Evolutionary conservation across 2,797 vertebrate species (phyloP).

Genomic region (Tapera naevia): DNA sequence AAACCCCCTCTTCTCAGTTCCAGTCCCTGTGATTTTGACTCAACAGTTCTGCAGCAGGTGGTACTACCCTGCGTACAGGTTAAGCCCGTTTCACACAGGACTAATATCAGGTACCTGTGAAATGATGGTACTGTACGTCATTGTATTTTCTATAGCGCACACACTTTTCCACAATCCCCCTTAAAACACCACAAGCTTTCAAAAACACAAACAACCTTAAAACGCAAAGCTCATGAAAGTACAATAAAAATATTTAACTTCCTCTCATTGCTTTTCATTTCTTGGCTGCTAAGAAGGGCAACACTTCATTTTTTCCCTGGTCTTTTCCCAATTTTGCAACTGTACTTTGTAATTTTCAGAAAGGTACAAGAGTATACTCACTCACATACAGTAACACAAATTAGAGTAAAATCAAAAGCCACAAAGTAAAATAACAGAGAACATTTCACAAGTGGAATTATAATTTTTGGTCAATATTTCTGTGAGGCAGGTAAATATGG

Average conservation of each 20-base stretch:
- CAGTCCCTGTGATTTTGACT: background rate
- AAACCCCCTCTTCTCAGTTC: background rate
- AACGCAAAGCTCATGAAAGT: background rate
- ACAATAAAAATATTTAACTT: background rate
- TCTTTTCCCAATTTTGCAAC: background rate
- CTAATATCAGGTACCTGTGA: background rate
- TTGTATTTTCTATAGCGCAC: background rate
- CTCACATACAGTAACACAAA: conserved; percentile 14
- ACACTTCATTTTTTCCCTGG: background rate
- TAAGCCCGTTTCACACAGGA: background rate
- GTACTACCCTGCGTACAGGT: background rate
- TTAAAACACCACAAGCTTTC: background rate
- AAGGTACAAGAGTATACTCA: background rate
- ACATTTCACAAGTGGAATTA: conserved; percentile 18
- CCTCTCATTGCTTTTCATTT: background rate
- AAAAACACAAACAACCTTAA: background rate
- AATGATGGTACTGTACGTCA: background rate
- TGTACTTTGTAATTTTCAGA: background rate
- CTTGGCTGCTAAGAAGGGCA: background rate
- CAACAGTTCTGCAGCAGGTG: background rate
- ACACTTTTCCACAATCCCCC: background rate
- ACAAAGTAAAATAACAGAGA: conserved; percentile 30
- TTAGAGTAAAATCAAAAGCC: conserved; percentile 52
- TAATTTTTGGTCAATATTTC: conserved; percentile 56
- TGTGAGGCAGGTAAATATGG: conserved; percentile 5